These are phyloP conservation scores for Drosophila koepferae DNA, from an alignment of 2,888 invertebrate genomes.

Conservation along the genomic window DNA sequence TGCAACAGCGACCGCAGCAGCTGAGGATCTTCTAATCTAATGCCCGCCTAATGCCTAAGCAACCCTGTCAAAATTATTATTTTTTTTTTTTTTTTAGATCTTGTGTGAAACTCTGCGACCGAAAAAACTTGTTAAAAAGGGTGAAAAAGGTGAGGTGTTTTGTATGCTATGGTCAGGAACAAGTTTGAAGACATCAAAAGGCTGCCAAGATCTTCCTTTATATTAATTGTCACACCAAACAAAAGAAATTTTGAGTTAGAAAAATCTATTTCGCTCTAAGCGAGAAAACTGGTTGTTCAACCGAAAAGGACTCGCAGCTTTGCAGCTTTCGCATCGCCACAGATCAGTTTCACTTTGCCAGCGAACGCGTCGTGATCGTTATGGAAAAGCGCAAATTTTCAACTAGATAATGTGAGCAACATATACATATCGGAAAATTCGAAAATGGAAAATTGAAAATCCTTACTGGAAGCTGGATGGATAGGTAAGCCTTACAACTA, in stretches of 20 bases:
- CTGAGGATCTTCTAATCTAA: slow-evolving; percentile 48
- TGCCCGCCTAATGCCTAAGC: slow-evolving; percentile 34
- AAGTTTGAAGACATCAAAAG: slow-evolving; percentile 67
- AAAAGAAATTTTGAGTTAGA: slow-evolving; percentile 58
- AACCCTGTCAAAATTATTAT: slow-evolving; percentile 63
- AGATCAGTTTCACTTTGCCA: slow-evolving; percentile 71
- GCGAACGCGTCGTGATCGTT: slow-evolving; percentile 71
- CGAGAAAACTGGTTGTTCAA: slow-evolving; percentile 58
- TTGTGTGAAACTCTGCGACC: slow-evolving; percentile 57
- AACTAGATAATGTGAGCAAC: neutral
- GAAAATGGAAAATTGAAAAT: neutral
- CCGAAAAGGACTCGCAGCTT: slow-evolving; percentile 12
- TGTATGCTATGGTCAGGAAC: slow-evolving; percentile 56
- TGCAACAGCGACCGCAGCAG: slow-evolving; percentile 28
- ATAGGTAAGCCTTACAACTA: slow-evolving; percentile 31
- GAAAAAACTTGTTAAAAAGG: slow-evolving; percentile 49
- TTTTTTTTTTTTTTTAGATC: slow-evolving; percentile 27
- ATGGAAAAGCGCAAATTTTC: slow-evolving; percentile 28
- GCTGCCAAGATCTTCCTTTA: slow-evolving; percentile 59
- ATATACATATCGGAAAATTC: neutral
- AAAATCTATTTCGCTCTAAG: slow-evolving; percentile 49
- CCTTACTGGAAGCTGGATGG: neutral
- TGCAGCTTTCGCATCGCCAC: slow-evolving; percentile 32
- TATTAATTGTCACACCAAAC: slow-evolving; percentile 70
- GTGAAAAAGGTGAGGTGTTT: slow-evolving; percentile 72